A percentile compares a stretch with the other conserved stretches of the same genome.
These are phyloP conservation scores for Monarcha castaneiventris DNA, from an alignment of 2,113 vertebrate species.

Conservation along the genomic window DNA sequence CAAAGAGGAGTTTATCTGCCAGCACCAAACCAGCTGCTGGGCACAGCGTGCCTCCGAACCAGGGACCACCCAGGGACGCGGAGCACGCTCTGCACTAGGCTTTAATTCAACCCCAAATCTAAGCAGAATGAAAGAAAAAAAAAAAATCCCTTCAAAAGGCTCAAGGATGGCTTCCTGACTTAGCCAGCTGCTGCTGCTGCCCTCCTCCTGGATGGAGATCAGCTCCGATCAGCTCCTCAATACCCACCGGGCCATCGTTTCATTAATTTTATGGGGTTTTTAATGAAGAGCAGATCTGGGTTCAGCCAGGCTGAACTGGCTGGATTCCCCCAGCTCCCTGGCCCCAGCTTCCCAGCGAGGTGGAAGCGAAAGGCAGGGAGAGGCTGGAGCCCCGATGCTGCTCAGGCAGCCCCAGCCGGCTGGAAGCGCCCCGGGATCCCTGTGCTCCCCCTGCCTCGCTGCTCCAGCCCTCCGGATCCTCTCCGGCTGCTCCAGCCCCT, in stretches of 20 bases:
- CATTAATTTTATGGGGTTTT: not conserved
- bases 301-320: not conserved
- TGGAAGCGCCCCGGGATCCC: not conserved
- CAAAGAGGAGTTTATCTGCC: conserved; percentile 55
- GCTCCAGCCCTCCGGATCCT: not conserved
- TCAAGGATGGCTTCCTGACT: not conserved
- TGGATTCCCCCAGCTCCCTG: not conserved
- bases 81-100: not conserved
- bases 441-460: accelerated
- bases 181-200: not conserved
- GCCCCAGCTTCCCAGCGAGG: accelerated
- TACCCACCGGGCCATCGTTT: not conserved
- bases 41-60: not conserved
- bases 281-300: not conserved
- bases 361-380: not conserved
- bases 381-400: not conserved
- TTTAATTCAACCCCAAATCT: not conserved
- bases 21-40: conserved; percentile 47
- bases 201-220: not conserved
- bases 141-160: not conserved
- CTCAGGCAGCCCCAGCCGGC: not conserved
- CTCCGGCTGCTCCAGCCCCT: not conserved
- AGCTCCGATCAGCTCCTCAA: not conserved
- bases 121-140: not conserved
- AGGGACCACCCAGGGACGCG: conserved; percentile 5